Conservation (phyloP, 1,140 invertebrate genomes). For the Ips typographus region DNA sequence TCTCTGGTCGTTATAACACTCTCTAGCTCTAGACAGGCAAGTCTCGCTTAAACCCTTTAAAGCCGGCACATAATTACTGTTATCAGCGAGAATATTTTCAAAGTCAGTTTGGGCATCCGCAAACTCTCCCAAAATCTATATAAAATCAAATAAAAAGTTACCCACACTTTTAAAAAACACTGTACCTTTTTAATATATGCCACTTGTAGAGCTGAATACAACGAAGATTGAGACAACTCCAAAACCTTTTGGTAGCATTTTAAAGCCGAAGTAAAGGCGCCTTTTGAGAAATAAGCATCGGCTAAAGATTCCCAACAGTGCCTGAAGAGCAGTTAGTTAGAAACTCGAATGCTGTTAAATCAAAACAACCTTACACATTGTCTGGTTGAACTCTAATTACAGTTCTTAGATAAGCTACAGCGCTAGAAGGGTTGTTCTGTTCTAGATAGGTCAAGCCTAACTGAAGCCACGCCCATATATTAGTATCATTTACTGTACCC, state of each 20-base stretch:
- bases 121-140: slow-evolving; percentile 65
- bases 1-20: slow-evolving; percentile 62
- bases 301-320: slow-evolving; percentile 83
- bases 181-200: slow-evolving; percentile 73
- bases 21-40: slow-evolving; percentile 65
- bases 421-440: slow-evolving; percentile 66
- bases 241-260: slow-evolving; percentile 81
- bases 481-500: slow-evolving; percentile 55
- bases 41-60: slow-evolving; percentile 78
- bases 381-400: slow-evolving; percentile 68
- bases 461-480: slow-evolving; percentile 80
- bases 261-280: slow-evolving; percentile 80
- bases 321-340: slow-evolving; percentile 48
- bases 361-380: slow-evolving; percentile 34
- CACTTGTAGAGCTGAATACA: slow-evolving; percentile 79
- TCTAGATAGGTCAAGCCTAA: slow-evolving; percentile 76
- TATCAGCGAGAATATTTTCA: slow-evolving; percentile 62
- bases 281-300: slow-evolving; percentile 81
- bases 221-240: slow-evolving; percentile 64
- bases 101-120: slow-evolving; percentile 72
- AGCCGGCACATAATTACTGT: slow-evolving; percentile 70
- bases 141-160: slow-evolving; percentile 19
- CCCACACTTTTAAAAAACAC: neutral
- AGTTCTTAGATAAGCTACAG: slow-evolving; percentile 74
- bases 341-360: neutral